Conservation (phyloP, 2,797 vertebrate genomes). For the Salarias fasciatus region DNA sequence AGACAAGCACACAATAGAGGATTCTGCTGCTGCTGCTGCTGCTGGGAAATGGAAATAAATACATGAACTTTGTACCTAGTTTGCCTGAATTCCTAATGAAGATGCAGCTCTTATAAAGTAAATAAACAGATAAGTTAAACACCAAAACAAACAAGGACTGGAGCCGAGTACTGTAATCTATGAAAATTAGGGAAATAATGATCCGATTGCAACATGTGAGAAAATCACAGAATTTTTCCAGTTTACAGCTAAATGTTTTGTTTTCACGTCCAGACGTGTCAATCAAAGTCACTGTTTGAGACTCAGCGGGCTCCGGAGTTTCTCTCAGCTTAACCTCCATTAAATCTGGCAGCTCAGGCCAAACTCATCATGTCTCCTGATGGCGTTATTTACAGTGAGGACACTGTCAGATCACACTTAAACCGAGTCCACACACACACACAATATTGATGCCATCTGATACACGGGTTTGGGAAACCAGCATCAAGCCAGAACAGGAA, state of each 20-base stretch:
- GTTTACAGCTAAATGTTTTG: constrained; percentile 17
- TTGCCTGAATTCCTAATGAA: constrained; percentile 41
- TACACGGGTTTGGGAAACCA: constrained; percentile 2
- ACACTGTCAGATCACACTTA: constrained; percentile 3
- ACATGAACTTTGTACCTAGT: constrained; percentile 16
- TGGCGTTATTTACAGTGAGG: constrained; percentile 34
- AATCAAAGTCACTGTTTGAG: constrained; percentile 3
- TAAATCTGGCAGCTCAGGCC: constrained; percentile 34
- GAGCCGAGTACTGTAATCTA: constrained; percentile 21
- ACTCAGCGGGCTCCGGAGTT: constrained; percentile 1
- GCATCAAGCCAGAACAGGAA: constrained; percentile 1
- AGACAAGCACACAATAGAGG: constrained; percentile 30
- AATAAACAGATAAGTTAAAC: constrained; percentile 39
- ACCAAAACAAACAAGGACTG: constrained; percentile 36
- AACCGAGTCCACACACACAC: constrained; percentile 8
- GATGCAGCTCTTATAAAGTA: constrained; percentile 30
- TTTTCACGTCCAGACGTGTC: background rate
- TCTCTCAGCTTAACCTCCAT: constrained; percentile 26
- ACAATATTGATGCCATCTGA: constrained; percentile 28
- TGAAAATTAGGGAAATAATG: constrained; percentile 36
- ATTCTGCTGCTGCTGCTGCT: constrained; percentile 22
- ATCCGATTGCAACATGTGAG: constrained; percentile 19
- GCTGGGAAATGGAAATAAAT: constrained; percentile 36
- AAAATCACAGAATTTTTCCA: constrained; percentile 25
- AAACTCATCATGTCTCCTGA: constrained; percentile 21